Conservation (phyloP, 1,140 invertebrate genomes). For the Hesperophylax magnus region DNA sequence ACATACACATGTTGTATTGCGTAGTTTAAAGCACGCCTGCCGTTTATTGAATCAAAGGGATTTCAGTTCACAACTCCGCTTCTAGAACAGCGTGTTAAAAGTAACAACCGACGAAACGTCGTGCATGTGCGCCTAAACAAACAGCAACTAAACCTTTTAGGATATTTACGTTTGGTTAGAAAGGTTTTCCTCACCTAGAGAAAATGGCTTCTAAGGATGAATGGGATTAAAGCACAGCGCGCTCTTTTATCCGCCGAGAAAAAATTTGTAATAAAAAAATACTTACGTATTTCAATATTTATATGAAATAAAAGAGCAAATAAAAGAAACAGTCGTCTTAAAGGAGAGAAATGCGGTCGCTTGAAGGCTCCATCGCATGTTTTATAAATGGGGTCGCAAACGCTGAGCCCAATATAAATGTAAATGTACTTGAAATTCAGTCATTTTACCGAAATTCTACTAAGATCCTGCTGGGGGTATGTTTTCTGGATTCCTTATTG, state of each 20-base stretch:
- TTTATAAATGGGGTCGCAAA: slow-evolving; percentile 21
- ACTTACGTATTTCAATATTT: not conserved
- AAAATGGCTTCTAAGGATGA: not conserved
- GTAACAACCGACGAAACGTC: not conserved
- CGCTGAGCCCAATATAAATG: slow-evolving; percentile 27
- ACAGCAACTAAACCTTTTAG: slow-evolving; percentile 9
- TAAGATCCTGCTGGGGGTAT: not conserved
- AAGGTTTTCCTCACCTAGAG: slow-evolving; percentile 6
- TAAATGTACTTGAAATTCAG: slow-evolving; percentile 15
- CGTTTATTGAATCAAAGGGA: slow-evolving; percentile 2
- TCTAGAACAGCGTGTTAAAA: not conserved
- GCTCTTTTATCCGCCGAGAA: not conserved
- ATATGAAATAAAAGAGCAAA: not conserved
- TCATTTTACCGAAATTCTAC: slow-evolving; percentile 6
- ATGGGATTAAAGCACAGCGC: not conserved
- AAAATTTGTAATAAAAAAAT: no score
- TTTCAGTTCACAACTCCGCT: not conserved
- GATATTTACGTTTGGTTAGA: slow-evolving; percentile 13
- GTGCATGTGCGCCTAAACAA: slow-evolving; percentile 7
- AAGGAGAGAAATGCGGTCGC: not conserved
- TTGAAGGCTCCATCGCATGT: slow-evolving; percentile 24
- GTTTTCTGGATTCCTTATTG: no score
- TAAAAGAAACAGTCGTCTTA: not conserved
- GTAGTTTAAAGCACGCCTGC: no score
- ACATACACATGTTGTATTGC: no score